Conservation (phyloP, 2,113 vertebrate genomes). For the Peromyscus maniculatus region DNA sequence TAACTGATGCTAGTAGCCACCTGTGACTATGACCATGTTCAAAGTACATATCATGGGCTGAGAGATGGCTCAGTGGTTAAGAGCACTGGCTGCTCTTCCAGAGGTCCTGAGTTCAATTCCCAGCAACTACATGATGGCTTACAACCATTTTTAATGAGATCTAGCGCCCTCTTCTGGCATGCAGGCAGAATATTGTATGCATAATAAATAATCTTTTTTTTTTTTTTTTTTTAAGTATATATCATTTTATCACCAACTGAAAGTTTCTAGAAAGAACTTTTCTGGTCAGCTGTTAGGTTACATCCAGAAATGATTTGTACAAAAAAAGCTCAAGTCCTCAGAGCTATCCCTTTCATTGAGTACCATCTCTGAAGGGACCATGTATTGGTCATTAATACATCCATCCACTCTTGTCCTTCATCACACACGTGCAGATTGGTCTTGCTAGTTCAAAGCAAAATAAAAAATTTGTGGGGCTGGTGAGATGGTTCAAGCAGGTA, state of each 20-base stretch:
- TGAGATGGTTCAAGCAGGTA: neutral
- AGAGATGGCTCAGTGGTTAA: too few relatives aligned
- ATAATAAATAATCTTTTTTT: too few relatives aligned
- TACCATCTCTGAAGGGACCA: neutral
- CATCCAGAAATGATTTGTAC: neutral
- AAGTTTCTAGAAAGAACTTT: neutral
- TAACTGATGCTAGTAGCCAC: neutral
- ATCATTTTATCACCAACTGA: neutral
- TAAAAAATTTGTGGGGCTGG: neutral
- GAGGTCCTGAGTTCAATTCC: too few relatives aligned
- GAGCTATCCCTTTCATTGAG: neutral
- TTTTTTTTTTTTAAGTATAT: neutral
- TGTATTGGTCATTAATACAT: neutral
- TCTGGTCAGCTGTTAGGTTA: neutral
- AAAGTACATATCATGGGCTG: neutral
- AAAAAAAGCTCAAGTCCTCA: neutral
- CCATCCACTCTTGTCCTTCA: neutral
- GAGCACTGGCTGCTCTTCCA: too few relatives aligned
- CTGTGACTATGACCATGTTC: neutral
- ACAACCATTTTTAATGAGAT: too few relatives aligned
- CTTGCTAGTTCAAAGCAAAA: neutral
- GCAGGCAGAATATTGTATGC: too few relatives aligned
- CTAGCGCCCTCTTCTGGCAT: too few relatives aligned
- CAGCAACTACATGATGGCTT: too few relatives aligned
- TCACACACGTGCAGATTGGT: neutral